Evolutionary conservation across 2,888 invertebrate genomes (phyloP), one percentile per base, ranked within the genome.

Genomic region (Prosapia bicincta): DNA sequence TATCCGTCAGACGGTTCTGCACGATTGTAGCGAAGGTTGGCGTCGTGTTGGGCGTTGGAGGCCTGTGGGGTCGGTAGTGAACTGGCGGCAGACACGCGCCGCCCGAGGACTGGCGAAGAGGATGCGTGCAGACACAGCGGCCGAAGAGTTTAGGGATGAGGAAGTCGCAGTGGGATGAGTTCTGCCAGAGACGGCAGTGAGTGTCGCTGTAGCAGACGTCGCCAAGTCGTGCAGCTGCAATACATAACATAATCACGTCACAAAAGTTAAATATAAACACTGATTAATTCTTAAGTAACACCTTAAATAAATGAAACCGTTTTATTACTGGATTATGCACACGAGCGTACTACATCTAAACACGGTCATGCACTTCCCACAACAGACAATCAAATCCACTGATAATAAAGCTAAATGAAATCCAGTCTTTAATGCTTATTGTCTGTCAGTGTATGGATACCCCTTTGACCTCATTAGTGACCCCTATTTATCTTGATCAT

Each of bases 121-220:
- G 90, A 10, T 90, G 85, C 80, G 92, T 91, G 83, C 96, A 96
- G 78, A 93, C 91, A 82, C 96, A 97, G 82, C 94, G 90, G 69
- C 96, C 96, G 83, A 96, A 95, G 13, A 96, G 89, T 84, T 95
- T 94, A 28, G 95, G 94, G 80, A 97, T 95, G 72, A 95, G 89
- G 84, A 94, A 96, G 85, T 95, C 95, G 83, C 96, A 97, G 83
- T 94, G 93, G 79, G 94, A 94, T 83, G 93, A 91, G 78, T 88
- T 89, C 81, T 94, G 93, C 89, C 92, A 94, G 82, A 96, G 88
- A 78, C 91, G 90, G 84, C 96, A 97, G 84, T 96, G 96, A 78
- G 93, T 92, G 84, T 96, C 93, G 83, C 93, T 95, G 86, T 96
- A 95, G 84, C 96, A 97, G 54, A 95, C 93, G 81, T 94, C 92